phyloP scores from a whole-genome alignment of 2,113 vertebrate genomes.

The Chloebia gouldiae region DNA sequence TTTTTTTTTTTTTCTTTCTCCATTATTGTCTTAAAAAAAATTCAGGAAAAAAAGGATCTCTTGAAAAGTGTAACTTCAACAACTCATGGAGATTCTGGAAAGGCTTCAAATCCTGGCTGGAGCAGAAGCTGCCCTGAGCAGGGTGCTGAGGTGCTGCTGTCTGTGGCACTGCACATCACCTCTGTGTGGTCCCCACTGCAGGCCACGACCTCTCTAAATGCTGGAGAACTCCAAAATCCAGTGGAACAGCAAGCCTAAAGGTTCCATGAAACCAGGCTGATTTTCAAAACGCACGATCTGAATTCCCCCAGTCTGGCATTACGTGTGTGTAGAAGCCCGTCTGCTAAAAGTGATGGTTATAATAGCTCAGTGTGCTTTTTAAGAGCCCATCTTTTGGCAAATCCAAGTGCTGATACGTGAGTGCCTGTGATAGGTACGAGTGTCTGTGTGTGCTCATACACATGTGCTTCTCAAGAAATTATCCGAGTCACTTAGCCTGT shows the following conservation, averaged over 20 bases:
- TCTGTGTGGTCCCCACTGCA: neutral
- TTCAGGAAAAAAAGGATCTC: neutral
- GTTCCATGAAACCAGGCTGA: neutral
- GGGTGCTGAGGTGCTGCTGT: neutral
- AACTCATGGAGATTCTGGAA: neutral
- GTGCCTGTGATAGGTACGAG: neutral
- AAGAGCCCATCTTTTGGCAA: neutral
- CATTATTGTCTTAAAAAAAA: neutral
- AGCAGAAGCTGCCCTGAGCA: neutral
- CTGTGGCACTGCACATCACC: neutral
- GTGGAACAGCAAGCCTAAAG: fast-evolving
- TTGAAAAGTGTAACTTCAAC: neutral
- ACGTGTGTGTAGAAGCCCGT: neutral
- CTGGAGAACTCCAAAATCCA: neutral
- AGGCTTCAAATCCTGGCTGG: neutral
- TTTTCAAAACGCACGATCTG: fast-evolving
- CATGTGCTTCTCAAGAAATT: slow-evolving; percentile 54
- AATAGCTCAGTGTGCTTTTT: neutral
- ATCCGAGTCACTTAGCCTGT: slow-evolving; percentile 46
- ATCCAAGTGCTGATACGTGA: neutral
- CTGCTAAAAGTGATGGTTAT: neutral
- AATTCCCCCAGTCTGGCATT: neutral
- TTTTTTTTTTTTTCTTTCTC: neutral
- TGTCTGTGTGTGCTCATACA: neutral
- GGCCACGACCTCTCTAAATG: neutral